Base-by-base conservation (phyloP, 2,797 vertebrate genomes). In the Sarcoramphus papa region DNA sequence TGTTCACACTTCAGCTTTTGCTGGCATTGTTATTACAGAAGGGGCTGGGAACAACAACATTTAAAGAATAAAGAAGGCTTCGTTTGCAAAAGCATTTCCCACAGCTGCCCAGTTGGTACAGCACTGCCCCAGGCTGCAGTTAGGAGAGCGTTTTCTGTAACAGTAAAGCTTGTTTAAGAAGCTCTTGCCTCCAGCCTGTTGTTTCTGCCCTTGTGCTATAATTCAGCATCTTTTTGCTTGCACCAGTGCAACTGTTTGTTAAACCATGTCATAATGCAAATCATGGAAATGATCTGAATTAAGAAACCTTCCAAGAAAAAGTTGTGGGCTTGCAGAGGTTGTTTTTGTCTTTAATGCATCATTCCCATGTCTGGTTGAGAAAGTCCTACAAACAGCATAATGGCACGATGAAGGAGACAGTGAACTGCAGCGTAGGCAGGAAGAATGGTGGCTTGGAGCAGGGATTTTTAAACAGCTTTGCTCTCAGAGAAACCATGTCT, bases 211-310 rank as follows among this genome's bases (percentile, higher is more conserved):
- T 57, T 68, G 64, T 75, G 45, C 30, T 72, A 1, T 50, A 62
- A 93, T 97, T 96, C 89, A 91, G 78, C 72, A 83, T 85, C 85
- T 81, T 94, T 92, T 80, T 78, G 60, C 60, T 77, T 85, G 78
- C 22, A 70, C 7, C 18, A 80, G 21, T 50, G 23, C 40, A 80
- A 60, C 35, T 35, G 40, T 87, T 82, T 47, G n/a, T 80, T 82
- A 83, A 85, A 87, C 28, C 2, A 1, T 21, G 51, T 27, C 30
- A 50, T 75, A 80, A 80, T 35, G 37, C 45, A 88, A 79, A 62
- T 57, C 65, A 64, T 11, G 31, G 75, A 74, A 64, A 88, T 0
- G 0, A 70, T 69, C 62, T 62, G 83, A 82, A 78, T 53, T 68
- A 77, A 90, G 57, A 83, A 85, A 80, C 11, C 7, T 67, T 45